These are phyloP conservation scores for Bombus balteatus DNA, from an alignment of 1,140 invertebrate genomes.

Conservation along the genomic window DNA sequence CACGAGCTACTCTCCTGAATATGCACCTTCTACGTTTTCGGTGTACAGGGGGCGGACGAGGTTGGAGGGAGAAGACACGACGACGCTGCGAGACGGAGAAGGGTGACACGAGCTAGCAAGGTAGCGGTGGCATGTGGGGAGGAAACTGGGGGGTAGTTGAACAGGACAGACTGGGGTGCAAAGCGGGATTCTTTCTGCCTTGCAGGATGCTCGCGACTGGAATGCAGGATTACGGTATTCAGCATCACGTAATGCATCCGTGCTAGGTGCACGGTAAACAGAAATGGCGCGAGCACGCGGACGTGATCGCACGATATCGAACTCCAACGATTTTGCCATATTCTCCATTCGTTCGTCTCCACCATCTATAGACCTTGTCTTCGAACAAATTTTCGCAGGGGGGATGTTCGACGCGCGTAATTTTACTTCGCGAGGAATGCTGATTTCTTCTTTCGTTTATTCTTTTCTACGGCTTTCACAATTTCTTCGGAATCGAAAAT, in stretches of 20 bases:
- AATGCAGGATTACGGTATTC: constrained; percentile 75
- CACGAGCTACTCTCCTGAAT: constrained; percentile 66
- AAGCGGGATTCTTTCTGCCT: constrained; percentile 60
- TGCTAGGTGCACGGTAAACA: constrained; percentile 66
- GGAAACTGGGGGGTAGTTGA: constrained; percentile 6
- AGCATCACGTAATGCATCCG: constrained; percentile 63
- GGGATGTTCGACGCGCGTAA: neutral
- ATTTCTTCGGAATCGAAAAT: neutral
- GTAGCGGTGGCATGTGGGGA: neutral
- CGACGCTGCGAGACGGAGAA: neutral
- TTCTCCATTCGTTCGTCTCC: neutral
- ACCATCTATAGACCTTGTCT: neutral
- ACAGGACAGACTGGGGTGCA: constrained; percentile 14
- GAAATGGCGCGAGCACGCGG: constrained; percentile 59
- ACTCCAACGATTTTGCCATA: neutral
- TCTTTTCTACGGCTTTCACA: too few relatives aligned
- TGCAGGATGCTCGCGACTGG: constrained; percentile 66
- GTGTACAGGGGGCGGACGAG: constrained; percentile 5
- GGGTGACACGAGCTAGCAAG: neutral
- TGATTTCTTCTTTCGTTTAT: neutral
- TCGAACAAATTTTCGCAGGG: neutral
- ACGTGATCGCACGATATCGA: constrained; percentile 42
- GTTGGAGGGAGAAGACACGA: constrained; percentile 17
- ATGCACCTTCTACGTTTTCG: constrained; percentile 61
- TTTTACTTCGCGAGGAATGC: neutral